Conservation (phyloP, 2,797 vertebrate genomes). For the Miopithecus talapoin region DNA sequence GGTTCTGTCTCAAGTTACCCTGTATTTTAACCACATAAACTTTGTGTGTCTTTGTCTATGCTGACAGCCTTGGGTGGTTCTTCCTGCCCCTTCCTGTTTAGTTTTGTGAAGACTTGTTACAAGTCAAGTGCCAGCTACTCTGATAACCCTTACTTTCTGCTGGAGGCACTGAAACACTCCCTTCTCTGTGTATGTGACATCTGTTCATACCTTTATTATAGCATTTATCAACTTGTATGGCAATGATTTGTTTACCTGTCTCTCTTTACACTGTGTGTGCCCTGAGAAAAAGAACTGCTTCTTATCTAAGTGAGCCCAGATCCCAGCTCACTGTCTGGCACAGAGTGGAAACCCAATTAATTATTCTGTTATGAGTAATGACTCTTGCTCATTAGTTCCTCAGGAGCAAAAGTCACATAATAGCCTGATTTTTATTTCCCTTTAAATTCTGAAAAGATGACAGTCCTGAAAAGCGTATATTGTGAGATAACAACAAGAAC, state of each 20-base stretch:
- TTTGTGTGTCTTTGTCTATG: not conserved
- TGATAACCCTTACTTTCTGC: constrained; percentile 34
- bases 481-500: constrained; percentile 33
- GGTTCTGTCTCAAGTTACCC: not conserved
- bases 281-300: constrained; percentile 52
- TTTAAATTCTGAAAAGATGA: constrained; percentile 55
- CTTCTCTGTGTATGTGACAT: constrained; percentile 43
- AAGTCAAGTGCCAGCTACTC: not conserved
- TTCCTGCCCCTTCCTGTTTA: not conserved
- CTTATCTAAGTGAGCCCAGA: constrained; percentile 66
- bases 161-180: not conserved
- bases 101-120: not conserved
- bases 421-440: constrained; percentile 62
- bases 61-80: not conserved
- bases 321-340: constrained; percentile 62
- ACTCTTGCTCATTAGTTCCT: constrained; percentile 58
- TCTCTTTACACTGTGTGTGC: constrained; percentile 29
- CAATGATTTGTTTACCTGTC: constrained; percentile 71
- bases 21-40: not conserved
- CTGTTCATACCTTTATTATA: constrained; percentile 64
- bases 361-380: constrained; percentile 67
- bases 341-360: constrained; percentile 60
- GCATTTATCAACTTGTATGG: constrained; percentile 65
- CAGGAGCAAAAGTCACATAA: constrained; percentile 47
- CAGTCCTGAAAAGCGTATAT: constrained; percentile 15